These are phyloP conservation scores for Drosophila nebulosa DNA, from an alignment of 1,140 invertebrate species.

Conservation along the genomic window DNA sequence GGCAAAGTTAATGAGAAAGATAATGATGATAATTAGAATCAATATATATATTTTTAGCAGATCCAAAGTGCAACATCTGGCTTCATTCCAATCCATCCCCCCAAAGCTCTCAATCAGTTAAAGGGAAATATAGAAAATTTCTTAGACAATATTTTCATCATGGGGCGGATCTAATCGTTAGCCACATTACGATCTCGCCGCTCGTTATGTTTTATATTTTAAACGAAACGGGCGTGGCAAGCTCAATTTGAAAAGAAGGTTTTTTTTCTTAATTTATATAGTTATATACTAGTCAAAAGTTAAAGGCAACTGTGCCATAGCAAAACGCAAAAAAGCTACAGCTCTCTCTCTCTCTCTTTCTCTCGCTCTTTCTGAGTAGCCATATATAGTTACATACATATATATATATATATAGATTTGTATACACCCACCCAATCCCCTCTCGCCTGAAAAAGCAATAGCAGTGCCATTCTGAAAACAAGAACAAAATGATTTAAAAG, in stretches of 20 bases:
- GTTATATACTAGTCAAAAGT: slow-evolving; percentile 75
- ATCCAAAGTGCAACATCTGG: slow-evolving; percentile 67
- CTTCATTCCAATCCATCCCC: slow-evolving; percentile 9
- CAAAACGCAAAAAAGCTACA: slow-evolving; percentile 46
- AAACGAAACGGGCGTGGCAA: slow-evolving; percentile 22
- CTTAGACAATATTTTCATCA: slow-evolving; percentile 13
- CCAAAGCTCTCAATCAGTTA: not conserved
- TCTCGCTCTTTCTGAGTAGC: not conserved
- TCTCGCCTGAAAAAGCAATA: not conserved
- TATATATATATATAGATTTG: not conserved
- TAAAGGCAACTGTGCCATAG: slow-evolving; percentile 73
- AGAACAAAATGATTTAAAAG: not conserved
- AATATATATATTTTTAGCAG: slow-evolving; percentile 41
- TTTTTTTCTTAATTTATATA: slow-evolving; percentile 23
- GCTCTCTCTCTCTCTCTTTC: slow-evolving; percentile 30
- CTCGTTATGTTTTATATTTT: slow-evolving; percentile 62
- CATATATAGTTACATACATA: slow-evolving; percentile 1
- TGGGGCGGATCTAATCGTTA: slow-evolving; percentile 27
- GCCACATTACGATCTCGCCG: slow-evolving; percentile 64
- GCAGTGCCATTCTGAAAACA: slow-evolving; percentile 41
- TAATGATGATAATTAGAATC: not conserved
- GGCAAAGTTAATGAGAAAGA: slow-evolving; percentile 23
- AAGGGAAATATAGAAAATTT: not conserved
- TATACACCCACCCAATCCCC: not conserved
- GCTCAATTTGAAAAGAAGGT: not conserved